These are phyloP conservation scores for Setipinna tenuifilis DNA, from an alignment of 2,797 vertebrate species.

Conservation along the genomic window DNA sequence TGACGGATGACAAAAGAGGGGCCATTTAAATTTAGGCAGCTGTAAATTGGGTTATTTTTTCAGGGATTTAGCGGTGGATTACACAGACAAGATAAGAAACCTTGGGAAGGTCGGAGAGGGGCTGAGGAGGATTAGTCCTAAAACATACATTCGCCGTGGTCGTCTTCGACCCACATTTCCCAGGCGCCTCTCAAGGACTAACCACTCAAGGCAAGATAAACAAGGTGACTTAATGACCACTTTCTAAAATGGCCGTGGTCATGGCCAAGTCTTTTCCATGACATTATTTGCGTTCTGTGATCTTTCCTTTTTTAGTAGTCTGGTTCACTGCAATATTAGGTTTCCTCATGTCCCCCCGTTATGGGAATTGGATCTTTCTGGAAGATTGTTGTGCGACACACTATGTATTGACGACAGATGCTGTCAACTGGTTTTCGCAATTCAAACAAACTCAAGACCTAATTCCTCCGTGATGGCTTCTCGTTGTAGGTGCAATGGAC, in stretches of 20 bases:
- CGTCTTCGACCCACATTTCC: neutral
- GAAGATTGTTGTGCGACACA: neutral
- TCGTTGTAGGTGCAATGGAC: neutral
- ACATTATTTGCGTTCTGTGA: neutral
- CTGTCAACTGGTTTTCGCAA: neutral
- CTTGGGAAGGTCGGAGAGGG: neutral
- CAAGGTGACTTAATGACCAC: conserved; percentile 22
- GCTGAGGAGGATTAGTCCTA: conserved; percentile 1
- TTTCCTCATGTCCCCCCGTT: neutral
- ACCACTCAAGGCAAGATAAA: conserved; percentile 21
- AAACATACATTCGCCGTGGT: neutral
- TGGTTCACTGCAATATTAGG: neutral
- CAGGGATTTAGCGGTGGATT: neutral
- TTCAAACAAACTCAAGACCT: neutral
- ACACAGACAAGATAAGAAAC: conserved; percentile 10
- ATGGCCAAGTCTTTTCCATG: conserved; percentile 18
- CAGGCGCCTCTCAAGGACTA: conserved; percentile 4
- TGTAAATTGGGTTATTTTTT: neutral
- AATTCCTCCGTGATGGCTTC: neutral
- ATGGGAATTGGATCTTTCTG: neutral
- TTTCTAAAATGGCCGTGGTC: conserved; percentile 1
- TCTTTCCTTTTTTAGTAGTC: neutral
- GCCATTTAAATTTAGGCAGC: neutral
- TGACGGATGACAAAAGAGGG: neutral
- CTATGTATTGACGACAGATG: neutral